Percentiles rank a stretch among this genome's conserved stretches.
phyloP scores from a whole-genome alignment of 1,140 invertebrate genomes.

The Sycobia sp. region DNA sequence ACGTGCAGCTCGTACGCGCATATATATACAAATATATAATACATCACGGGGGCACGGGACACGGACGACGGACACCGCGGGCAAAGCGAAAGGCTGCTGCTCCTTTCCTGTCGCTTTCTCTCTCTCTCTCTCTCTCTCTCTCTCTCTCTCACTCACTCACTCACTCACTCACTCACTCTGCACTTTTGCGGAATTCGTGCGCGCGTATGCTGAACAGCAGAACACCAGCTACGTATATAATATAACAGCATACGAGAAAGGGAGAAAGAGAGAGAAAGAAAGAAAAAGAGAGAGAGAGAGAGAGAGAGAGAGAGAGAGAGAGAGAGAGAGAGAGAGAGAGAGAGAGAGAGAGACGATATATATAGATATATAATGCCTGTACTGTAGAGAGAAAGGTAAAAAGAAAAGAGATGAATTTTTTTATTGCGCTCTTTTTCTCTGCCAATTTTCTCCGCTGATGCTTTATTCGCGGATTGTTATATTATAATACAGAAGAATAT shows the following conservation, averaged over 20 bases:
- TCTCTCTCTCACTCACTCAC: not conserved
- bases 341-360: too few species aligned
- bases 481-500: too few species aligned
- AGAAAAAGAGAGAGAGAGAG: too few species aligned
- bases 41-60: not conserved
- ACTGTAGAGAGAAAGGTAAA: too few species aligned
- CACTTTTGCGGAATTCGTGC: not conserved
- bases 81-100: too few species aligned
- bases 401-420: too few species aligned
- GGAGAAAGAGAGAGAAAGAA: too few species aligned
- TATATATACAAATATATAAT: not conserved
- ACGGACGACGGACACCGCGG: not conserved
- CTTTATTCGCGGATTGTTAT: not conserved
- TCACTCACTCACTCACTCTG: not conserved
- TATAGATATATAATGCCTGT: too few species aligned
- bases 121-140: conserved; percentile 1
- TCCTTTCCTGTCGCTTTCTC: conserved; percentile 5
- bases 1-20: not conserved
- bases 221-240: too few species aligned
- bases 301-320: too few species aligned
- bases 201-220: not conserved
- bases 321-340: too few species aligned
- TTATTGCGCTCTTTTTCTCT: not conserved
- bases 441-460: not conserved
- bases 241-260: not conserved